These are phyloP conservation scores for Cosmia trapezina DNA, from an alignment of 2,888 invertebrate species.

Conservation along the genomic window DNA sequence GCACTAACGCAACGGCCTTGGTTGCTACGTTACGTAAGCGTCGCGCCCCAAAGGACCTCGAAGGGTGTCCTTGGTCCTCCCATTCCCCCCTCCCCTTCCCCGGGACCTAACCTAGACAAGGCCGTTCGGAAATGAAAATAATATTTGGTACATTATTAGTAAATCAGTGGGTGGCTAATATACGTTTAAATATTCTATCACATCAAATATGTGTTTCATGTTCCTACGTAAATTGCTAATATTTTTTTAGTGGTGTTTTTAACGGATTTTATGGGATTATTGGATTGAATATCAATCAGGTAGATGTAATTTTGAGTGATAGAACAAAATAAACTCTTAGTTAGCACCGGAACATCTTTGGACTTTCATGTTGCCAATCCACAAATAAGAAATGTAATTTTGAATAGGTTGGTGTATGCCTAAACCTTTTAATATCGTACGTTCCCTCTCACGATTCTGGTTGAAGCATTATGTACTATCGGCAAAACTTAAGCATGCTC, in stretches of 20 bases:
- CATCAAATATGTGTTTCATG: constrained; percentile 51
- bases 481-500: no score
- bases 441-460: neutral
- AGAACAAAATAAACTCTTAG: neutral
- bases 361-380: constrained; percentile 1
- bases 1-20: constrained; percentile 75
- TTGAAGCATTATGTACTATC: no score
- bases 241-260: constrained; percentile 32
- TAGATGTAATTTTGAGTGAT: neutral
- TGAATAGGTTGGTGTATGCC: neutral
- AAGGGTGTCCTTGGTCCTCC: constrained; percentile 74
- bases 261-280: neutral
- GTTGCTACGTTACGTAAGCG: constrained; percentile 81
- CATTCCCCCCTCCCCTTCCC: constrained; percentile 60
- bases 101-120: constrained; percentile 72
- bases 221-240: constrained; percentile 14
- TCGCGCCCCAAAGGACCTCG: constrained; percentile 81
- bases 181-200: constrained; percentile 60
- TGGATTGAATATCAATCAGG: neutral
- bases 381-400: constrained; percentile 10
- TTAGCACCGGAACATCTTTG: neutral
- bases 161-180: constrained; percentile 67
- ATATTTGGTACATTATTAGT: constrained; percentile 72
- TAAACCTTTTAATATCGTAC: neutral
- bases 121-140: constrained; percentile 75